These are phyloP conservation scores for Actinostola sp. DNA, from an alignment of 92 coral and sea anemone genomes.

Conservation along the genomic window DNA sequence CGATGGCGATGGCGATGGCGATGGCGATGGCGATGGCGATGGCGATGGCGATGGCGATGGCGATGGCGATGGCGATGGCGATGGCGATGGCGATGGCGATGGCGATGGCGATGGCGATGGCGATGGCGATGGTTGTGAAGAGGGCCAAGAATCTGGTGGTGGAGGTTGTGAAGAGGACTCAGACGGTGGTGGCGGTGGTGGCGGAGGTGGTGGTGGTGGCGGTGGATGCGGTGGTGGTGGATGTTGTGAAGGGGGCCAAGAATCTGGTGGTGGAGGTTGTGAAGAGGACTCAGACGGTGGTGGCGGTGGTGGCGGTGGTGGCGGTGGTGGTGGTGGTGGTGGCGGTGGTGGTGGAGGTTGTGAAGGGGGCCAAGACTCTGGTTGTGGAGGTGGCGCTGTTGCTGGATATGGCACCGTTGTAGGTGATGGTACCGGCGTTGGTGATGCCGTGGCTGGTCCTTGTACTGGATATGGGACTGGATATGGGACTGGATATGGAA, in stretches of 20 bases:
- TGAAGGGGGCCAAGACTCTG: slow-evolving; percentile 16
- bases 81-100: slow-evolving; percentile 1
- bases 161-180: neutral
- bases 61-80: neutral
- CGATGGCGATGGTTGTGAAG: neutral
- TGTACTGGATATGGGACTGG: slow-evolving; percentile 3
- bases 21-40: neutral
- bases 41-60: neutral
- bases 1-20: slow-evolving; percentile 3
- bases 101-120: slow-evolving; percentile 8
- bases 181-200: neutral
- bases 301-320: slow-evolving; percentile 9
- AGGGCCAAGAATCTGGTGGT: neutral
- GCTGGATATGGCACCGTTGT: slow-evolving; percentile 24
- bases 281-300: neutral
- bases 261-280: neutral
- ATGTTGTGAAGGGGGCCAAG: neutral
- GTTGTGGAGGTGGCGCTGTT: slow-evolving; percentile 6
- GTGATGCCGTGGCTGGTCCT: neutral
- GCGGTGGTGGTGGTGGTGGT: neutral
- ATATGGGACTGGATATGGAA: slow-evolving; percentile 27
- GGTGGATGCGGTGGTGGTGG: slow-evolving; percentile 7
- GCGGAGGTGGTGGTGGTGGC: slow-evolving; percentile 5
- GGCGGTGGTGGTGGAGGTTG: slow-evolving; percentile 6
- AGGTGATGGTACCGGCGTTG: neutral